These are phyloP conservation scores for Harmothoe impar DNA, from an alignment of 2,888 invertebrate genomes.

Conservation along the genomic window DNA sequence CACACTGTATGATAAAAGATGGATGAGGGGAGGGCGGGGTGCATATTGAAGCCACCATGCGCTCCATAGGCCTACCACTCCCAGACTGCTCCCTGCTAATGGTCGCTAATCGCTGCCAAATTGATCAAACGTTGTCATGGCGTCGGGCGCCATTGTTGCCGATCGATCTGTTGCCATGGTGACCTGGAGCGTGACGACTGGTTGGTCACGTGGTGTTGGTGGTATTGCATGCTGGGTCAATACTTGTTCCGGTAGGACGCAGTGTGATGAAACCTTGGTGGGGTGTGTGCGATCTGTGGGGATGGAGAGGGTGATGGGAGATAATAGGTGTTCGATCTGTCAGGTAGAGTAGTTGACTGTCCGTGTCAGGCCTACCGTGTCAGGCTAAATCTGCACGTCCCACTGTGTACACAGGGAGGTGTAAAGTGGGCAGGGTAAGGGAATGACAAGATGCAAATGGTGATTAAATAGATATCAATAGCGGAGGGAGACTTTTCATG, in stretches of 20 bases:
- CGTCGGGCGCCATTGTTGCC: not conserved
- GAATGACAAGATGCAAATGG: too few relatives aligned
- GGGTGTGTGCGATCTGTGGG: not conserved
- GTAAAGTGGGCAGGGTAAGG: too few relatives aligned
- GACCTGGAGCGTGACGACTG: not conserved
- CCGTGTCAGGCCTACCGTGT: too few relatives aligned
- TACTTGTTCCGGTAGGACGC: not conserved
- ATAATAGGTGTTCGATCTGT: too few relatives aligned
- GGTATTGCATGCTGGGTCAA: slow-evolving; percentile 1
- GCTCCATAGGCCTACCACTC: not conserved
- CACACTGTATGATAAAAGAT: not conserved
- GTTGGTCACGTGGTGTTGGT: not conserved
- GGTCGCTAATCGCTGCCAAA: slow-evolving; percentile 40
- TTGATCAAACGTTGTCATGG: slow-evolving; percentile 48
- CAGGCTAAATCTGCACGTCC: too few relatives aligned
- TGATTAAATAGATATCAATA: too few relatives aligned
- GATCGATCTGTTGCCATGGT: slow-evolving; percentile 45
- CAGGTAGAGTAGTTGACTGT: too few relatives aligned
- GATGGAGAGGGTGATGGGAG: too few relatives aligned
- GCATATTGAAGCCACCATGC: not conserved
- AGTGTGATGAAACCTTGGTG: not conserved
- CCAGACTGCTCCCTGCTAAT: not conserved
- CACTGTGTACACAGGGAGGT: too few relatives aligned
- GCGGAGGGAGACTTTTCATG: too few relatives aligned
- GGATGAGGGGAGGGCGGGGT: not conserved